Evolutionary conservation across 2,888 invertebrate genomes (phyloP), one percentile per base, ranked within the genome.

Genomic region (Heteromyza rotundicornis): DNA sequence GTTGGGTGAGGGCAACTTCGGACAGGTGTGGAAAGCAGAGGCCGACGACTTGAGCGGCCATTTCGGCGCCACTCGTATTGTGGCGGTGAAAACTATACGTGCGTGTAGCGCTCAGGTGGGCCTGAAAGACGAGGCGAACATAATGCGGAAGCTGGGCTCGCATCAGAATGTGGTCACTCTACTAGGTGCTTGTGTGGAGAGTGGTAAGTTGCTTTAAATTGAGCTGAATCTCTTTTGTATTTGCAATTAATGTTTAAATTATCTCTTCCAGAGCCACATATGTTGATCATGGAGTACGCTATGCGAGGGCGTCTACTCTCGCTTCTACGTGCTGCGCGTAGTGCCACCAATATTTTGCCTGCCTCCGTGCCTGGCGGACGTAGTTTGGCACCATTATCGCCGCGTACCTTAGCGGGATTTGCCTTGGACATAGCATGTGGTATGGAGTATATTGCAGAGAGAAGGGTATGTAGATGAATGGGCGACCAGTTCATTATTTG

Each of bases 21-120:
- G 94, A 22, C 91, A 92, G 87, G 92, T 93, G 17, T 92, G 92
- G 91, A 92, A 92, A 82, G 93, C 92, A 2, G 92, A 93, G 81
- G 92, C 92, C 1, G 91, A 92, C 71, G 92, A 92, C 74, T 84
- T 92, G 60, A 89, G 89, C 52, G 91, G 90, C 1, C 91, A 91
- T 74, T 88, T 90, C 68, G 91, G 91, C 0, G 86, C 91, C 64
- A 92, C 92, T 19, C 85, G 92, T 62, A 86, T 91, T 64, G 94
- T 94, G n/a, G 94, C 94, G 2, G 93, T 94, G 7, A 94, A 94
- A 81, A 92, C 89, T 10, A 90, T 92, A 59, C 90, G 92, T 76
- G 91, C 91, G 69, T 89, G 90, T 40, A 91, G 92, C 7, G 88
- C 90, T 17, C 89, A 90, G 69, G 89, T 91, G 0, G 89, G 91